These are phyloP conservation scores for Brachypteracias leptosomus DNA, from an alignment of 2,113 vertebrate species.

Conservation along the genomic window DNA sequence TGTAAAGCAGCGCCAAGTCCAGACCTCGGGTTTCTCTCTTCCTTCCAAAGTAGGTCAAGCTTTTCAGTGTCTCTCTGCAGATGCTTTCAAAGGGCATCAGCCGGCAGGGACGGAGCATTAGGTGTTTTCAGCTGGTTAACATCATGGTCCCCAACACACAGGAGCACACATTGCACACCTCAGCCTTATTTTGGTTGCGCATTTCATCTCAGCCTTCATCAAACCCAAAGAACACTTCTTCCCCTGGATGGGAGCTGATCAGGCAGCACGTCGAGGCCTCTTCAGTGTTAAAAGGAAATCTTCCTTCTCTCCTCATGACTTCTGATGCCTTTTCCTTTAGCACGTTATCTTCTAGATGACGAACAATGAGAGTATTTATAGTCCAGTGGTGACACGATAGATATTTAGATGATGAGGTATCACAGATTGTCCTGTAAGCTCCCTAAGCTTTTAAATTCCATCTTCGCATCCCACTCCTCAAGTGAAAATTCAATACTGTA, in stretches of 20 bases:
- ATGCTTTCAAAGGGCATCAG: neutral
- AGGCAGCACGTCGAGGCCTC: neutral
- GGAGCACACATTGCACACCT: neutral
- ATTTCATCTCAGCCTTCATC: neutral
- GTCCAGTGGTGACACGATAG: neutral
- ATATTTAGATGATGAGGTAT: neutral
- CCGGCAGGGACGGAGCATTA: neutral
- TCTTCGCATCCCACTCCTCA: neutral
- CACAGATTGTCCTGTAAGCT: neutral
- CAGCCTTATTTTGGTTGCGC: fast-evolving
- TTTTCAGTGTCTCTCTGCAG: neutral
- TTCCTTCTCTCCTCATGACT: neutral
- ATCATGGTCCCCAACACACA: neutral
- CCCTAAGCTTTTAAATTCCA: conserved; percentile 1
- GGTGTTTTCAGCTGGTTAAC: fast-evolving
- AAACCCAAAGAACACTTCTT: neutral
- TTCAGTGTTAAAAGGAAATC: neutral
- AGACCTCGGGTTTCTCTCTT: neutral
- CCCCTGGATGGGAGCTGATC: neutral
- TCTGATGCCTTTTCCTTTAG: neutral
- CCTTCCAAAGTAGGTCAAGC: conserved; percentile 54
- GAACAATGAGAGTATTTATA: neutral
- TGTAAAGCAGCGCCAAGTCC: neutral
- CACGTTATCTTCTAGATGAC: neutral
- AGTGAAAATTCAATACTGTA: neutral